A percentile compares a stretch with the other conserved stretches of the same genome.
phyloP scores from a whole-genome alignment of 2,888 invertebrate genomes.

The Lymantria dispar region DNA sequence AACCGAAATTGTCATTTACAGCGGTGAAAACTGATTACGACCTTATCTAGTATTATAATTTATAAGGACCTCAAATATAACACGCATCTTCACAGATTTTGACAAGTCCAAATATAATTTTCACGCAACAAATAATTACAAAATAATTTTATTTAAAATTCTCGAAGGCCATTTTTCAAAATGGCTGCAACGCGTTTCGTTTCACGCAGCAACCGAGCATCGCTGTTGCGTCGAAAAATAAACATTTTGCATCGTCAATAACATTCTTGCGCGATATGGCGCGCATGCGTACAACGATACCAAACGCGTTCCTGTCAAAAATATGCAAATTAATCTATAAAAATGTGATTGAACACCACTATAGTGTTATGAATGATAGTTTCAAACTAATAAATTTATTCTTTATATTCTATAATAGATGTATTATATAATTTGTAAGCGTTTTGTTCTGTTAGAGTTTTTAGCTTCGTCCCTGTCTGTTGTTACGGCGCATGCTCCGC shows the following conservation, averaged over 20 bases:
- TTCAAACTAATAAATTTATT: constrained; percentile 38
- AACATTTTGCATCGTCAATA: constrained; percentile 82
- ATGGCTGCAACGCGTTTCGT: constrained; percentile 35
- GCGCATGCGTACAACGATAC: constrained; percentile 64
- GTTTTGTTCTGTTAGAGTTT: constrained; percentile 25
- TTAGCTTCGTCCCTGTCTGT: constrained; percentile 65
- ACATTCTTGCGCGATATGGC: constrained; percentile 49
- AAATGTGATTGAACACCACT: constrained; percentile 61
- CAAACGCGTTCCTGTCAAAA: constrained; percentile 67
- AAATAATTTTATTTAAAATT: background rate
- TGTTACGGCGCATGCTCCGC: constrained; percentile 73
- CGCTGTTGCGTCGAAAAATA: constrained; percentile 67
- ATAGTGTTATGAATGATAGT: constrained; percentile 55
- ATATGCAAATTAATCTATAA: constrained; percentile 80
- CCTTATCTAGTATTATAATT: constrained; percentile 49
- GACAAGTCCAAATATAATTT: no score
- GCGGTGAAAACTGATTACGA: constrained; percentile 62
- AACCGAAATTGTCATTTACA: constrained; percentile 57
- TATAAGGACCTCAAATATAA: no score
- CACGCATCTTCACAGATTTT: no score
- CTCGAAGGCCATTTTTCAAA: constrained; percentile 27
- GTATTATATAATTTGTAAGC: constrained; percentile 28
- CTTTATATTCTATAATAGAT: constrained; percentile 25
- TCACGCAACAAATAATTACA: background rate
- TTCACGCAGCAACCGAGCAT: constrained; percentile 34